phyloP scores from a whole-genome alignment of 2,888 invertebrate genomes.

The Philopedon plagiatum region DNA sequence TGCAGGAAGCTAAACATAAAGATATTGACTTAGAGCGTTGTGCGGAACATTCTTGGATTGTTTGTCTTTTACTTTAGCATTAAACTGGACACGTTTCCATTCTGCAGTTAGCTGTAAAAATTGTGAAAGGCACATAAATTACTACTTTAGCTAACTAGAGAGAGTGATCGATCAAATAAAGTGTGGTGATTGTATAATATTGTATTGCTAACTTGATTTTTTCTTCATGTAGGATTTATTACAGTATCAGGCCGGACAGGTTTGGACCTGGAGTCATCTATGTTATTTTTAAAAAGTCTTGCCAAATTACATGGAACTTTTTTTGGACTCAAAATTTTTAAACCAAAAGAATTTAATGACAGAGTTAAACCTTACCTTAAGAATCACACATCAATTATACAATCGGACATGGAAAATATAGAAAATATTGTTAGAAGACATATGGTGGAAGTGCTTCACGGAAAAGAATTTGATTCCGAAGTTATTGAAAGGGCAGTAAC shows the following conservation, averaged over 20 bases:
- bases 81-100: no score
- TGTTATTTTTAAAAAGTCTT: conserved; percentile 15
- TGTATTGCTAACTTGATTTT: no score
- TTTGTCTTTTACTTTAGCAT: no score
- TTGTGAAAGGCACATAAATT: no score
- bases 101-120: no score
- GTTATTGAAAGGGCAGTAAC: conserved; percentile 24
- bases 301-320: conserved; percentile 32
- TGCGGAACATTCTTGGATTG: no score
- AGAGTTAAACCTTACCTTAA: conserved; percentile 23
- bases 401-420: background rate
- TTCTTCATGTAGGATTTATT: conserved; percentile 16
- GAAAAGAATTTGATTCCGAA: conserved; percentile 10
- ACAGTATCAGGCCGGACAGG: conserved; percentile 17
- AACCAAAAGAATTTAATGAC: conserved; percentile 23
- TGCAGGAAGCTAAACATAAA: no score
- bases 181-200: no score
- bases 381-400: no score
- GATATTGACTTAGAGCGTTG: no score
- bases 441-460: conserved; percentile 20
- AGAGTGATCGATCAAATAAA: no score
- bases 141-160: no score
- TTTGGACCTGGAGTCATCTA: conserved; percentile 26
- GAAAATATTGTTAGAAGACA: conserved; percentile 19
- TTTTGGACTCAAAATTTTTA: conserved; percentile 19